Evolutionary conservation across 2,797 vertebrate genomes (phyloP).

Genomic region (Peromyscus aztecus): DNA sequence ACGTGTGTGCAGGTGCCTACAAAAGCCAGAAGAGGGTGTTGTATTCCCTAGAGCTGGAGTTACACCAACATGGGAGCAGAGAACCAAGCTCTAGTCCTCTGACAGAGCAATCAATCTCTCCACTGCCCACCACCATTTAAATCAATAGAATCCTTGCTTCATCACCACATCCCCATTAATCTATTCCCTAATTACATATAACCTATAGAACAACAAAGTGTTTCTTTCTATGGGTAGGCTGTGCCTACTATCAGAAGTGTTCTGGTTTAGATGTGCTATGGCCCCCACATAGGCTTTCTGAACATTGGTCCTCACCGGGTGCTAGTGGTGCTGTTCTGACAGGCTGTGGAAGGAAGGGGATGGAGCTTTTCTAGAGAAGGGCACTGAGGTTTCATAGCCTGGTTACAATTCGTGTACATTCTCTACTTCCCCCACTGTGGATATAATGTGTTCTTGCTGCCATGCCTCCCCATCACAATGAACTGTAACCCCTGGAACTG

Average conservation of each 20-base stretch:
- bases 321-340: background rate
- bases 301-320: background rate
- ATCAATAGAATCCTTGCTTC: background rate
- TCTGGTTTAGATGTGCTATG: background rate
- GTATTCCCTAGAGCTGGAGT: no score
- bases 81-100: background rate
- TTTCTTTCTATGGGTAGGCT: background rate
- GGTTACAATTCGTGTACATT: background rate
- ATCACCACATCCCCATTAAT: background rate
- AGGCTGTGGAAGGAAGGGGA: background rate
- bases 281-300: background rate
- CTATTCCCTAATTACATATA: background rate
- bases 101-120: background rate
- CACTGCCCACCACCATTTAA: no score
- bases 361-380: background rate
- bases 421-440: background rate
- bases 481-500: background rate
- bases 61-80: background rate
- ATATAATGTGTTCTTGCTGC: background rate
- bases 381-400: background rate
- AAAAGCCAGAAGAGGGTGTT: background rate
- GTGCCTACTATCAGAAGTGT: background rate
- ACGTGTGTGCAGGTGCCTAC: background rate
- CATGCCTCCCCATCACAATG: background rate
- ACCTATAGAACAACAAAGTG: background rate